Base-by-base conservation (phyloP, 2,113 vertebrate genomes). In the Neotragus moschatus region DNA sequence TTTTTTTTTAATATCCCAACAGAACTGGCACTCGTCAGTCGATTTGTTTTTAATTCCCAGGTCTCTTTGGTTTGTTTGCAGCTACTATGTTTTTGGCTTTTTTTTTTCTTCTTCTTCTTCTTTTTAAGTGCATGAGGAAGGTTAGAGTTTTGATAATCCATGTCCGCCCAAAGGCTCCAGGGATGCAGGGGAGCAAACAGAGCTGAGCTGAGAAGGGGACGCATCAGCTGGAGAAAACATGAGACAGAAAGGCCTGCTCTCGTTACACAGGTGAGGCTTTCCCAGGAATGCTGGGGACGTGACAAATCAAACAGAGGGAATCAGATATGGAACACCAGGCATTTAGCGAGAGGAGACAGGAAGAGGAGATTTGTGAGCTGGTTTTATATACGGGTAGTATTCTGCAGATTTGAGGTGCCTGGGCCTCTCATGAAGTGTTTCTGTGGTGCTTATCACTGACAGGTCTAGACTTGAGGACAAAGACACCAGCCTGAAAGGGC, bases 11-110 rank as follows among this genome's bases (percentile, higher is more conserved):
- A 9, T 16, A 56, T 92, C 92, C 88, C 87, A 94, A 36, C 13
- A 95, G 95, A 96, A 77, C n/a, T 77, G 80, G 73, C 97, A 90
- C 88, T 94, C 91, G 86, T 96, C 95, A 91, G 45, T 89, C 6
- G 16, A 96, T 96, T 96, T 96, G 91, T 56, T 95, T 96, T 88
- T 58, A 94, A 96, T 98, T 90, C 96, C 96, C 93, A 95, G 84
- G 75, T 81, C 77, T 97, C 77, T 15, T 30, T 81, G 51, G 47
- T 84, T 96, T 84, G 49, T 96, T 96, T 95, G 87, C 94, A 93
- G 73, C 84, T 47, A 66, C 39, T 61, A 6, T 47, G 63, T 55
- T 75, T 84, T 63, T 55, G 3, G 43, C 6, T 88, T 58, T 25
- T 60, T 2, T 12, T 13, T 58, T 26, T 28, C 51, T 45, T 88